Evolutionary conservation across 2,797 vertebrate genomes (phyloP).

Genomic region (Pseudocheirus occidentalis): DNA sequence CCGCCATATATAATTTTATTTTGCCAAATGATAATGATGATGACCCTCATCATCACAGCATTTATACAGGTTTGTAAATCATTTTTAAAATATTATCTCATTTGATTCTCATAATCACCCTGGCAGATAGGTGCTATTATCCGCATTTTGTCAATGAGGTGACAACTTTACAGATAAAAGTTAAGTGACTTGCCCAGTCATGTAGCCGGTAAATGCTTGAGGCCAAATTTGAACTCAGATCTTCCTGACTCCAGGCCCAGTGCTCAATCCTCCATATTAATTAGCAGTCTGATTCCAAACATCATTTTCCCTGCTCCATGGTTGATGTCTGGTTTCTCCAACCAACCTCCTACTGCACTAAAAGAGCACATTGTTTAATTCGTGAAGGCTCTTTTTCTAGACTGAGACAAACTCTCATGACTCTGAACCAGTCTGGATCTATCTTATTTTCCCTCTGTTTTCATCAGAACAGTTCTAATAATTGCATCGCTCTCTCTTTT

Average conservation of each 20-base stretch:
- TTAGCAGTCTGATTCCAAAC: background rate
- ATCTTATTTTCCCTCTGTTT: background rate
- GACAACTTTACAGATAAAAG: background rate
- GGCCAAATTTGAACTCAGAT: background rate
- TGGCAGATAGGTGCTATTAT: background rate
- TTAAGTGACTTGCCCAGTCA: background rate
- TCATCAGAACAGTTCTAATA: background rate
- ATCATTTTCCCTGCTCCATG: background rate
- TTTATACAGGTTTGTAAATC: background rate
- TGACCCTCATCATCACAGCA: background rate
- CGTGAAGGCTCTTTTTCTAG: background rate
- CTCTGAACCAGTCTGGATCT: background rate
- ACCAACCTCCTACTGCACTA: background rate
- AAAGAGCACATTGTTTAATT: background rate
- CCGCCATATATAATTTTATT: too few species aligned
- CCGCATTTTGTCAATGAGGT: background rate
- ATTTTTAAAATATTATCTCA: background rate
- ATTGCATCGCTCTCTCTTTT: background rate
- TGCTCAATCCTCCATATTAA: background rate
- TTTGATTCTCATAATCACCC: background rate
- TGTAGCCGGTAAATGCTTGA: background rate
- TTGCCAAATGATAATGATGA: background rate
- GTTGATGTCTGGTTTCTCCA: background rate
- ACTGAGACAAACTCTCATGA: background rate
- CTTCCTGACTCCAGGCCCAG: background rate